These are phyloP conservation scores for Syrista parreyssii DNA, from an alignment of 2,888 invertebrate species.

Conservation along the genomic window DNA sequence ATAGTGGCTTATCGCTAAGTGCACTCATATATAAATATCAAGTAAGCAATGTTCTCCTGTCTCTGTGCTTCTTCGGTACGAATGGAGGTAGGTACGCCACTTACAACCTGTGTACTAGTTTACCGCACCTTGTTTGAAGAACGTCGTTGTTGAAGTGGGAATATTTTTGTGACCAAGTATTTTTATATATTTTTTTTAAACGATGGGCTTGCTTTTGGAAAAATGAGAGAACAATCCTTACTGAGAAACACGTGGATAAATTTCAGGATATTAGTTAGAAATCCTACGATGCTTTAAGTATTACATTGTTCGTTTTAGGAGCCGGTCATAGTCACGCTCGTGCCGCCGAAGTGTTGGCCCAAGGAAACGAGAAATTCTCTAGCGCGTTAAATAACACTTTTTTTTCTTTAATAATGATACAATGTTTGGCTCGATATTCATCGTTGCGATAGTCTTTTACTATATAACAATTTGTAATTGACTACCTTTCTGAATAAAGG, in stretches of 20 bases:
- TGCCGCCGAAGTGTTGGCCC: conserved; percentile 58
- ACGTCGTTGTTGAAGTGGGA: background rate
- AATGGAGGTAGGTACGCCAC: conserved; percentile 59
- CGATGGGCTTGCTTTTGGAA: background rate
- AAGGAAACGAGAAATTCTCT: conserved; percentile 55
- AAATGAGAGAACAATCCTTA: background rate
- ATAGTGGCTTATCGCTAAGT: background rate
- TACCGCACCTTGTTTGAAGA: background rate
- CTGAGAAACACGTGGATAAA: background rate
- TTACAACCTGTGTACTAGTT: conserved; percentile 16
- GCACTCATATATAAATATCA: background rate
- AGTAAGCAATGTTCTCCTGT: conserved; percentile 57
- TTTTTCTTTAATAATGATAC: background rate
- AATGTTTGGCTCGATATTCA: conserved; percentile 3
- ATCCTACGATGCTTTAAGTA: background rate
- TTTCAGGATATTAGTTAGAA: background rate
- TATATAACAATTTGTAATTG: conserved; percentile 10
- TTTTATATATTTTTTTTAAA: background rate
- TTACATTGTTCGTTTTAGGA: conserved; percentile 49
- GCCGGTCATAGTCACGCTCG: conserved; percentile 57
- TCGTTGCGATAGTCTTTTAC: conserved; percentile 14
- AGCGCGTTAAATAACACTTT: conserved; percentile 4
- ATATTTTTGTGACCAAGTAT: background rate
- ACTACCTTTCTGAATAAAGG: conserved; percentile 43
- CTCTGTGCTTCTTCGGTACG: conserved; percentile 59